Evolutionary conservation across 2,113 vertebrate species (phyloP), one percentile per base, ranked within the genome.

Genomic region (Tragelaphus strepsiceros): DNA sequence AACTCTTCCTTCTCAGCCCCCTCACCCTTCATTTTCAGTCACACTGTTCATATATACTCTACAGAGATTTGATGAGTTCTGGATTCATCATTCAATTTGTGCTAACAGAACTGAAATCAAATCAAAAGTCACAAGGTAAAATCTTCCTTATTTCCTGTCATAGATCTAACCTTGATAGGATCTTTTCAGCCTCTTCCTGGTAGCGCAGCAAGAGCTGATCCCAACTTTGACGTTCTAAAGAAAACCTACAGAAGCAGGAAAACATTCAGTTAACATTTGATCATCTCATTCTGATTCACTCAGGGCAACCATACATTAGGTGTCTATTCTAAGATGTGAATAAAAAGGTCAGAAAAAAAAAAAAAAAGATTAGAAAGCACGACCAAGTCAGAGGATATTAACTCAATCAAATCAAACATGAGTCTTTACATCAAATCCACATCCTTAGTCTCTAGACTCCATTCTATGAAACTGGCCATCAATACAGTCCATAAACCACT

Each of bases 201-300:
- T 98, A 97, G 35, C 9, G 80, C 26, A 90, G 54, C 77, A 98
- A 97, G n/a, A 98, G 97, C 49, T 94, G 96, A 88, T 98, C 97
- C 98, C 98, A 98, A 61, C 62, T 84, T 21, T 96, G 91, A 62
- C 89, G 64, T 88, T 98, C 98, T 67, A 62, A 88, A 86, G 98
- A 98, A 97, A 98, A 98, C 13, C 98, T 98, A 82, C 5, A 96
- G 74, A 82, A 71, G 77, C 3, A 43, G 59, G 17, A 54, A 58
- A 93, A 87, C 78, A 67, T 35, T 84, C 67, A 97, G 39, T 93
- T 97, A 67, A 58, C 67, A 93, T 84, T 91, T 83, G 17, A 58
- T 95, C 62, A 94, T 49, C 35, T 94, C 49, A 95, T 71, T 94
- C 28, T 77, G 87, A 97, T 91, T 88, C 61, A 96, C 13, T 96